Evolutionary conservation across 2,888 invertebrate species (phyloP).

Genomic region (Watsonalla binaria): DNA sequence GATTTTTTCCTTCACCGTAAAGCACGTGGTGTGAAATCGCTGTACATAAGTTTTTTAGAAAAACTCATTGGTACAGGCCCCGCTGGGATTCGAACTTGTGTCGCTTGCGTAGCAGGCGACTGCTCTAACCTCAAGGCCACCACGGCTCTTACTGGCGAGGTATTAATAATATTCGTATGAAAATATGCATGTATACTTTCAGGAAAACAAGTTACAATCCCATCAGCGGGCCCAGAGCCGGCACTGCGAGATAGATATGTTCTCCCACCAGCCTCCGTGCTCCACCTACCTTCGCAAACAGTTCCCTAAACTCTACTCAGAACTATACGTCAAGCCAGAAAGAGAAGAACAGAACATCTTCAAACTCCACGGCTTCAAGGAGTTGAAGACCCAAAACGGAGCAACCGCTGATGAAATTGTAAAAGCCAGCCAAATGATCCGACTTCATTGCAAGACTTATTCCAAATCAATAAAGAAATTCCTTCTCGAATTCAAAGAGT

Average conservation of each 20-base stretch:
- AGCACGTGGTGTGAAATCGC: background rate
- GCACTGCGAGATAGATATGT: constrained; percentile 42
- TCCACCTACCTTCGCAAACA: constrained; percentile 29
- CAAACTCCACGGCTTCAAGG: constrained; percentile 34
- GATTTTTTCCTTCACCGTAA: no score
- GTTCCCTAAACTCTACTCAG: constrained; percentile 43
- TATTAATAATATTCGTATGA: background rate
- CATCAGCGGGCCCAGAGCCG: constrained; percentile 41
- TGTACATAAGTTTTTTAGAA: background rate
- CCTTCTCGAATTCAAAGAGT: constrained; percentile 36
- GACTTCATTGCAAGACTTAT: constrained; percentile 37
- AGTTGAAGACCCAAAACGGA: constrained; percentile 27
- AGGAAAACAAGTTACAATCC: constrained; percentile 43
- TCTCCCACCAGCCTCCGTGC: constrained; percentile 36
- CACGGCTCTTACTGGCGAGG: background rate
- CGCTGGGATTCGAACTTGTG: no score
- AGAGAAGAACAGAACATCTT: constrained; percentile 28
- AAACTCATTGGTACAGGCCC: no score
- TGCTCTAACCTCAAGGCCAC: no score
- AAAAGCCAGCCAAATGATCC: constrained; percentile 42
- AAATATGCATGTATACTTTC: constrained; percentile 5
- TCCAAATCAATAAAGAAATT: constrained; percentile 32
- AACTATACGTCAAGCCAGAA: constrained; percentile 18
- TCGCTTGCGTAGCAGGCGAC: no score
- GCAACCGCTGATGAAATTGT: constrained; percentile 35